phyloP scores from a whole-genome alignment of 2,113 vertebrate genomes.

The Nematolebias whitei region DNA sequence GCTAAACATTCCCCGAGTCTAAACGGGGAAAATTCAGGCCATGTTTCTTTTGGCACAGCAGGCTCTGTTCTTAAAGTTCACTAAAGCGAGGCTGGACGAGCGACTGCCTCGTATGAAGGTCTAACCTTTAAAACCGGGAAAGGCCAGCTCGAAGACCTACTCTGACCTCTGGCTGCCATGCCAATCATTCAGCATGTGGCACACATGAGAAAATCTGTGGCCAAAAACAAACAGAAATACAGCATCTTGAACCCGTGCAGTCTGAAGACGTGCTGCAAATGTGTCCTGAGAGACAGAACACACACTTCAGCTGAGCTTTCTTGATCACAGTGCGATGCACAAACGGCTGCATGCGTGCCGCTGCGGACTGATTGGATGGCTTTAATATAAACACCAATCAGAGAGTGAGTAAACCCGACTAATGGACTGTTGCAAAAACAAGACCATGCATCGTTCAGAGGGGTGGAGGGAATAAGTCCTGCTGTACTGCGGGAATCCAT shows the following conservation, averaged over 20 bases:
- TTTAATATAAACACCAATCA: slow-evolving; percentile 74
- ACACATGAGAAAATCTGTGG: slow-evolving; percentile 35
- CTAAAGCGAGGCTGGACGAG: slow-evolving; percentile 25
- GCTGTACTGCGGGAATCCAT: neutral
- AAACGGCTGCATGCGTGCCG: slow-evolving; percentile 35
- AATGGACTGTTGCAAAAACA: slow-evolving; percentile 46
- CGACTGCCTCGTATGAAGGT: slow-evolving; percentile 34
- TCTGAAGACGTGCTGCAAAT: slow-evolving; percentile 44
- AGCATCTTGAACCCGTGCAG: slow-evolving; percentile 43
- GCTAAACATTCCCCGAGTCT: slow-evolving; percentile 63
- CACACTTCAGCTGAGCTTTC: slow-evolving; percentile 29
- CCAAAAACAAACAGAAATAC: neutral
- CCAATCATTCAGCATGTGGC: slow-evolving; percentile 27
- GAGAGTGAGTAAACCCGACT: slow-evolving; percentile 52
- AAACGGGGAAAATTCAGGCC: slow-evolving; percentile 58
- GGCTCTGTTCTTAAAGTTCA: slow-evolving; percentile 71
- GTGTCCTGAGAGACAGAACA: slow-evolving; percentile 40
- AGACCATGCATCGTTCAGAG: slow-evolving; percentile 50
- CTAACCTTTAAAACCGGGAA: slow-evolving; percentile 66
- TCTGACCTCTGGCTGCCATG: slow-evolving; percentile 42
- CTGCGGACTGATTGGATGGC: slow-evolving; percentile 58
- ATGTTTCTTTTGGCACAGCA: slow-evolving; percentile 69
- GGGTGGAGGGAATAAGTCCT: slow-evolving; percentile 1
- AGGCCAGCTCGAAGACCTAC: slow-evolving; percentile 24
- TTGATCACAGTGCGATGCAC: slow-evolving; percentile 25